These are phyloP conservation scores for Falco novaeseelandiae DNA, from an alignment of 2,797 vertebrate genomes.

Conservation along the genomic window DNA sequence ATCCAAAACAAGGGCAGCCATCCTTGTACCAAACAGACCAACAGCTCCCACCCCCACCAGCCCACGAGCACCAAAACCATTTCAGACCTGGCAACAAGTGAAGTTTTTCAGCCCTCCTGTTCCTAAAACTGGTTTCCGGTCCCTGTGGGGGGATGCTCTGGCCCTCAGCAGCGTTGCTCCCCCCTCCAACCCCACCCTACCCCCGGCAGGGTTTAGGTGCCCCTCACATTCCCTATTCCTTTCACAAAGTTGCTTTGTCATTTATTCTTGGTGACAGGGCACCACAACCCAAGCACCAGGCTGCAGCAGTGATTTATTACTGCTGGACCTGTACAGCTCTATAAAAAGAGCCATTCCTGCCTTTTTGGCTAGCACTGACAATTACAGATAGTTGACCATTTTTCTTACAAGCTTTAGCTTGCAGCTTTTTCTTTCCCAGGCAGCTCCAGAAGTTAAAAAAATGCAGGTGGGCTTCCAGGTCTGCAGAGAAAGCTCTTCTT, in stretches of 20 bases:
- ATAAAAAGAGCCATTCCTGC: neutral
- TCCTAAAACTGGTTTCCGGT: neutral
- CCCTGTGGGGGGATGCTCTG: rapidly evolving
- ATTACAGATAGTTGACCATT: neutral
- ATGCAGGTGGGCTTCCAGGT: neutral
- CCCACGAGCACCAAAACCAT: neutral
- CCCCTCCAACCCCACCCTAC: neutral
- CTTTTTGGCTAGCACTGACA: neutral
- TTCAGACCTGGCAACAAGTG: neutral
- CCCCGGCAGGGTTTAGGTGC: neutral
- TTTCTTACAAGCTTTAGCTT: conserved; percentile 14
- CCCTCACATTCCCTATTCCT: neutral
- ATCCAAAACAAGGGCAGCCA: too few relatives aligned
- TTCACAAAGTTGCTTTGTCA: conserved; percentile 11
- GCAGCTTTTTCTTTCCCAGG: neutral
- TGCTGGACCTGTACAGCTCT: neutral
- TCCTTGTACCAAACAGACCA: rapidly evolving
- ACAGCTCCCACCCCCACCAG: neutral
- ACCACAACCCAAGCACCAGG: neutral
- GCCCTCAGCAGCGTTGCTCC: rapidly evolving
- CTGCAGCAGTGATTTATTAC: conserved; percentile 17
- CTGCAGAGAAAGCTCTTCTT: conserved; percentile 12
- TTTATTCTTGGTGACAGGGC: neutral
- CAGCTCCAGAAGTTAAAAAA: neutral
- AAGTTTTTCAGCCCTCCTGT: neutral